These are phyloP conservation scores for Dolomedes plantarius DNA, from an alignment of 2,888 invertebrate genomes.

Conservation along the genomic window DNA sequence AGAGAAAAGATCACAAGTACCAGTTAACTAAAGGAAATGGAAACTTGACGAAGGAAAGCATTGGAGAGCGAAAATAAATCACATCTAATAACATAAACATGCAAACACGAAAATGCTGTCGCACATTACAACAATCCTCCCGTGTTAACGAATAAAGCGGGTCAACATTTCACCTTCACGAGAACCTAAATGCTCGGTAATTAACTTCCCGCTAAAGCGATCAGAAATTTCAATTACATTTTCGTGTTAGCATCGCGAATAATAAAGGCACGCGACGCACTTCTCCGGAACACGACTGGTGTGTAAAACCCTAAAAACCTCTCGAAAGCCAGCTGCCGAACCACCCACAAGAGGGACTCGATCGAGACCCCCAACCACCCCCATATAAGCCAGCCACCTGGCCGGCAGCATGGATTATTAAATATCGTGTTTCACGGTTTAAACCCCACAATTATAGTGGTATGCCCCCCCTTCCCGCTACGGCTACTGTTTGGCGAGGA, in stretches of 20 bases:
- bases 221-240: conserved; percentile 1
- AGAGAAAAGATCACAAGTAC: too few relatives aligned
- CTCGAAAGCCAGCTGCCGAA: conserved; percentile 32
- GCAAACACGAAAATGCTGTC: too few relatives aligned
- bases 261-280: background rate
- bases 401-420: conserved; percentile 36
- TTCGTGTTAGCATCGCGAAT: background rate
- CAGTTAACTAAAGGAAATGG: too few relatives aligned
- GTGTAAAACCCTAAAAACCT: background rate
- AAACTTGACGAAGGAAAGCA: too few relatives aligned
- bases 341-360: conserved; percentile 27
- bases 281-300: background rate
- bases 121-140: too few relatives aligned
- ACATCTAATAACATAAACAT: too few relatives aligned
- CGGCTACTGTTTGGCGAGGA: conserved; percentile 4
- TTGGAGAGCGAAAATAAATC: too few relatives aligned
- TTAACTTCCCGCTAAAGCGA: background rate
- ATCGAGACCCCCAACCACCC: background rate
- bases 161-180: background rate
- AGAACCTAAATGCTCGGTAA: background rate
- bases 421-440: conserved; percentile 67
- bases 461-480: background rate
- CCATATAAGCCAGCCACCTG: conserved; percentile 53
- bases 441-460: conserved; percentile 50
- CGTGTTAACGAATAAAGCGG: too few relatives aligned